These are phyloP conservation scores for Uropsilus gracilis DNA, from an alignment of 2,113 vertebrate genomes.

Conservation along the genomic window DNA sequence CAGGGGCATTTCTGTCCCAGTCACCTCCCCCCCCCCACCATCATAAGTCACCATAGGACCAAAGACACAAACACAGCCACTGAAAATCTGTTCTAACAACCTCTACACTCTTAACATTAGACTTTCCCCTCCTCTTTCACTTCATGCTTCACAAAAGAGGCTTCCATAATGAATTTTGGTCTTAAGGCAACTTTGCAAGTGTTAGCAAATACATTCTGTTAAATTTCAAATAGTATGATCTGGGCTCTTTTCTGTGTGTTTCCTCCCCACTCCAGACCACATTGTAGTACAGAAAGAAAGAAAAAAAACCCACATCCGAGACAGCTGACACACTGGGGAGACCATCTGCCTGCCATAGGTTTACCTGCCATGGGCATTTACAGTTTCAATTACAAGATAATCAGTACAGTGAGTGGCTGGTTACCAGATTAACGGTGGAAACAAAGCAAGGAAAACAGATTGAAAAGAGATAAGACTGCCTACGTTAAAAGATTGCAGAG, in stretches of 20 bases:
- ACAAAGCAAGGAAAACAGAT: conserved; percentile 57
- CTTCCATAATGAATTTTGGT: conserved; percentile 81
- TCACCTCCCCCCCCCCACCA: conserved; percentile 53
- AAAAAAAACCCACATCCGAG: not conserved
- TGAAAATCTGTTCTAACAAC: conserved; percentile 72
- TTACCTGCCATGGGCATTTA: conserved; percentile 80
- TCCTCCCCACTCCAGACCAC: not conserved
- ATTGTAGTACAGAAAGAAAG: not conserved
- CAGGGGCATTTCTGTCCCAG: conserved; percentile 60
- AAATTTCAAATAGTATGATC: conserved; percentile 63
- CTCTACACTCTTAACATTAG: conserved; percentile 1
- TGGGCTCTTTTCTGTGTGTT: conserved; percentile 64
- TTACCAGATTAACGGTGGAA: conserved; percentile 78
- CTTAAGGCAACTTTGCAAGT: conserved; percentile 84
- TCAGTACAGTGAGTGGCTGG: conserved; percentile 77
- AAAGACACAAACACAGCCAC: conserved; percentile 66
- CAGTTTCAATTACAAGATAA: conserved; percentile 80
- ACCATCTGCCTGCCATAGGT: conserved; percentile 67
- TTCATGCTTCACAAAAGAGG: conserved; percentile 64
- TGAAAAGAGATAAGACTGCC: conserved; percentile 59
- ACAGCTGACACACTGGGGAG: conserved; percentile 43
- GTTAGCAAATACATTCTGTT: conserved; percentile 83
- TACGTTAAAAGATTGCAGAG: conserved; percentile 50
- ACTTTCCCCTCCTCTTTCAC: conserved; percentile 40
- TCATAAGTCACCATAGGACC: conserved; percentile 69